Evolutionary conservation across 1,140 invertebrate species (phyloP).

Genomic region (Episyrphus balteatus): DNA sequence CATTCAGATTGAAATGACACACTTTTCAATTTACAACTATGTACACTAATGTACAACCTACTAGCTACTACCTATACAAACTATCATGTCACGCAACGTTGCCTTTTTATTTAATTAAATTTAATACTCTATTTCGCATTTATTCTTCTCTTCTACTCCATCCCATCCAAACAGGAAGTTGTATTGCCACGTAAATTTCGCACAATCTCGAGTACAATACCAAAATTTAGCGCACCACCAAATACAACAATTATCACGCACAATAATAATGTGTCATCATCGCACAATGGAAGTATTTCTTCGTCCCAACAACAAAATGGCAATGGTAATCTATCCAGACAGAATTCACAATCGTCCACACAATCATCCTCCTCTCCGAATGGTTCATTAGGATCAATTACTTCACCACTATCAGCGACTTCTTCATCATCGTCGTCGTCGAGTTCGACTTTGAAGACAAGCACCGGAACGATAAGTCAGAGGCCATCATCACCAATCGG

Average conservation of each 20-base stretch:
- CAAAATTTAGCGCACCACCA: conserved; percentile 36
- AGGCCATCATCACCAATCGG: neutral
- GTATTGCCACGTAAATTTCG: conserved; percentile 64
- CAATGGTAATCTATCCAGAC: conserved; percentile 15
- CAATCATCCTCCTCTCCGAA: conserved; percentile 14
- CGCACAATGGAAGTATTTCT: conserved; percentile 9
- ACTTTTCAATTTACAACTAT: too few relatives aligned
- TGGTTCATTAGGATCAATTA: neutral
- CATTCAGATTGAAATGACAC: too few relatives aligned
- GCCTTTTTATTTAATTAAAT: neutral
- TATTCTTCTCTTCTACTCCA: neutral
- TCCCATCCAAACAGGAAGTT: conserved; percentile 41
- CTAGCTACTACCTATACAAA: too few relatives aligned
- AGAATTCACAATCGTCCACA: conserved; percentile 11
- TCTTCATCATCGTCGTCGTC: conserved; percentile 9
- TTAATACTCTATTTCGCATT: neutral
- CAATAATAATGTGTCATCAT: conserved; percentile 15
- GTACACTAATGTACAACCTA: too few relatives aligned
- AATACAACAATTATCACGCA: conserved; percentile 20
- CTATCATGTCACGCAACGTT: too few relatives aligned
- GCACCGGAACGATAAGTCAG: too few relatives aligned
- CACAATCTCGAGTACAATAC: conserved; percentile 62
- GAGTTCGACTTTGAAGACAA: conserved; percentile 24
- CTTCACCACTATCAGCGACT: neutral
- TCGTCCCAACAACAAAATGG: conserved; percentile 7